Evolutionary conservation across 2,888 invertebrate genomes (phyloP).

Genomic region (Eilema griseolum): DNA sequence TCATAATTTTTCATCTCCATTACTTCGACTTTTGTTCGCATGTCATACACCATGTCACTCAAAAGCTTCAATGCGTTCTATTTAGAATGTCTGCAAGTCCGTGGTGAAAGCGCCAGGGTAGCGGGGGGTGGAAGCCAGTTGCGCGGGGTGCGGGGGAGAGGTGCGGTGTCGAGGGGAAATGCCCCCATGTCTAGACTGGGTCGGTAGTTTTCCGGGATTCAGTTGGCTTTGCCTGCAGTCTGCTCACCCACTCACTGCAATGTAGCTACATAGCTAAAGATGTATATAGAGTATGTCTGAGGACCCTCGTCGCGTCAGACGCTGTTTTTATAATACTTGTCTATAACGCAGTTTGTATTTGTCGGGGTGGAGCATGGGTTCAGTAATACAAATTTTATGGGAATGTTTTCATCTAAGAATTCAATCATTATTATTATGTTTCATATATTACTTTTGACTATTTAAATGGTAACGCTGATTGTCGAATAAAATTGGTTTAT

Average conservation of each 20-base stretch:
- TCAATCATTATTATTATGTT: neutral
- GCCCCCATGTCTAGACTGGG: constrained; percentile 88
- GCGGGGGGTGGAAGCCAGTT: constrained; percentile 54
- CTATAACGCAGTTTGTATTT: constrained; percentile 62
- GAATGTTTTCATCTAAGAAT: constrained; percentile 53
- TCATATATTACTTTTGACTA: neutral
- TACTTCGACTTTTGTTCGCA: constrained; percentile 69
- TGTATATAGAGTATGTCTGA: constrained; percentile 72
- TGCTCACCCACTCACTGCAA: constrained; percentile 85
- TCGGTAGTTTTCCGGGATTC: constrained; percentile 88
- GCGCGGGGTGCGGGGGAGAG: constrained; percentile 61
- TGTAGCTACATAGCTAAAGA: constrained; percentile 69
- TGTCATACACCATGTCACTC: constrained; percentile 74
- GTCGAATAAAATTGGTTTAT: neutral
- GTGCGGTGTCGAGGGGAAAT: constrained; percentile 72
- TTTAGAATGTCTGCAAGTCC: constrained; percentile 82
- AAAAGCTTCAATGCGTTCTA: constrained; percentile 78
- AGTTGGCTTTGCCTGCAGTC: constrained; percentile 85
- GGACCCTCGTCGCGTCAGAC: constrained; percentile 80
- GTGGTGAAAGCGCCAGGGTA: constrained; percentile 79
- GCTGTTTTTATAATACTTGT: constrained; percentile 76
- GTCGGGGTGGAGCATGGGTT: constrained; percentile 48
- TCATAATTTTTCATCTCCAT: constrained; percentile 69
- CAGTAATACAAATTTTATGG: constrained; percentile 57
- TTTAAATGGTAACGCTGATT: neutral